Evolutionary conservation across 1,140 invertebrate species (phyloP), one percentile per base, ranked within the genome.

Genomic region (Hycleus cichorii): DNA sequence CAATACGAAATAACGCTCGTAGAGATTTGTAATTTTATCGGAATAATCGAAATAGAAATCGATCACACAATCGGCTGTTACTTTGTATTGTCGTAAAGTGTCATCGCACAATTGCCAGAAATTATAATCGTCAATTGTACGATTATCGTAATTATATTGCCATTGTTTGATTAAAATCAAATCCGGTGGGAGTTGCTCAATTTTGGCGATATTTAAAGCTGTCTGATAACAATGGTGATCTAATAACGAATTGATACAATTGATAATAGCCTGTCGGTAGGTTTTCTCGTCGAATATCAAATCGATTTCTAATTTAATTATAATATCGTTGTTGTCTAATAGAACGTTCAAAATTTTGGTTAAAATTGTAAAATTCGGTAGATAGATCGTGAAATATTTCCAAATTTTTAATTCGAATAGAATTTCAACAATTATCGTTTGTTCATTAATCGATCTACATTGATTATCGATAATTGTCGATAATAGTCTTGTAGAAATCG

Each of bases 41-140:
- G 77, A 73, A 57, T 80, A 73, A 39, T 76, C 65, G 4, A 78
- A 70, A 12, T 83, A 78, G 71, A 84, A 85, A 62, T 78, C 70
- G 7, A 78, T 77, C 6, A 78, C 78, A 42, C 75, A 71, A 57
- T 78, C 71, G 42, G 78, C 76, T 5, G 74, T 64, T 1, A 85
- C 78, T 1, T 78, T 65, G 39, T 79, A 74, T 55, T 77, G 72
- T 64, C 78, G 75, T 58, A 86, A 83, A 51, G 79, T 76, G 54
- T 72, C 63, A 47, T 82, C 77, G 63, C 82, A 83, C 59, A 78
- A 69, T 8, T 74, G 73, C 74, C 83, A 81, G 66, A 83, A 84
- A 2, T 69, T 64, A 54, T 49, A 64, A 68, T 63, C 32, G 46
- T 66, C 65, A 11, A 68, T 27, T 3, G 64, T 44, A 11, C 70